Conservation (phyloP, 2,797 vertebrate genomes). For the Lithobates sylvaticus region DNA sequence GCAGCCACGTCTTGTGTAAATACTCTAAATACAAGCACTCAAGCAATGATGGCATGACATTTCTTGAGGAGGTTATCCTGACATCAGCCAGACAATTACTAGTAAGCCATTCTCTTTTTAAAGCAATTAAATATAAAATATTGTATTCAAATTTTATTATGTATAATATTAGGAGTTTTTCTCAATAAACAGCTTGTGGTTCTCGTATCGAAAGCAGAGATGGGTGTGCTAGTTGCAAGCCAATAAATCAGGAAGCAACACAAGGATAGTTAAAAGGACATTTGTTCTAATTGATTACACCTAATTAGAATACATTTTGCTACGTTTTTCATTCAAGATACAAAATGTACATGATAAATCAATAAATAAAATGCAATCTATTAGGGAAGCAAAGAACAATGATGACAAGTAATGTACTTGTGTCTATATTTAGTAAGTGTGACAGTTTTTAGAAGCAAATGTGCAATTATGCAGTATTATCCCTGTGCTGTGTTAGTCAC, state of each 20-base stretch:
- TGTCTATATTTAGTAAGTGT: slow-evolving; percentile 61
- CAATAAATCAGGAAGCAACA: not conserved
- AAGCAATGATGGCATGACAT: too few relatives aligned
- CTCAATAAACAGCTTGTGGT: not conserved
- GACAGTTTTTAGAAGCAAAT: slow-evolving; percentile 61
- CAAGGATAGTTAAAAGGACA: slow-evolving; percentile 20
- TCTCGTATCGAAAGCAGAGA: not conserved
- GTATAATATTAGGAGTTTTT: too few relatives aligned
- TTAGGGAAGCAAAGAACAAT: slow-evolving; percentile 32
- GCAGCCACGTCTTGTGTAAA: too few relatives aligned
- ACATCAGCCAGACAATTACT: too few relatives aligned
- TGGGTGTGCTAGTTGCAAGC: not conserved
- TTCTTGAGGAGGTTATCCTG: too few relatives aligned
- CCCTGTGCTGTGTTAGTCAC: slow-evolving; percentile 57
- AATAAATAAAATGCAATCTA: slow-evolving; percentile 45
- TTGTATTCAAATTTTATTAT: too few relatives aligned
- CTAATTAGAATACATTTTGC: slow-evolving; percentile 42
- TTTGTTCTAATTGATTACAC: slow-evolving; percentile 38
- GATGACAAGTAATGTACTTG: slow-evolving; percentile 27
- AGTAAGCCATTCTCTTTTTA: too few relatives aligned
- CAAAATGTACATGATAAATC: slow-evolving; percentile 28
- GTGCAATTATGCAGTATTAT: slow-evolving; percentile 61
- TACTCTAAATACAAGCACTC: too few relatives aligned
- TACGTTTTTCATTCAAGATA: slow-evolving; percentile 25
- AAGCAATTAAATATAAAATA: too few relatives aligned